Percentiles rank a stretch among this genome's conserved stretches.
Conservation (phyloP, 2,888 invertebrate genomes). For the Petrolisthes manimaculis region DNA sequence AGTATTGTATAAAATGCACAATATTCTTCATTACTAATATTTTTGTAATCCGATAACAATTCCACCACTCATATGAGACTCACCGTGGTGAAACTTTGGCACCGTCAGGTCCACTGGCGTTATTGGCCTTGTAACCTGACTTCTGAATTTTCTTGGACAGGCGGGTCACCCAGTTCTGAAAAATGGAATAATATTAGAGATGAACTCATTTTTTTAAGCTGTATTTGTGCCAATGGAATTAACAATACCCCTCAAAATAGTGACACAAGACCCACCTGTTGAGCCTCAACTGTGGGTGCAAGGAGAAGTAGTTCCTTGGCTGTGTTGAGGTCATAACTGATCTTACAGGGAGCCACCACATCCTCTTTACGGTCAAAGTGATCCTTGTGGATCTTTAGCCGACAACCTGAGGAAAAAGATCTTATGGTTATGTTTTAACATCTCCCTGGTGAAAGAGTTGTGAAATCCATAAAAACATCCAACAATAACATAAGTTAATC, state of each 20-base stretch:
- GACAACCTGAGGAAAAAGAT: conserved; percentile 79
- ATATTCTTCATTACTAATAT: too few relatives aligned
- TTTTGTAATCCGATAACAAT: too few relatives aligned
- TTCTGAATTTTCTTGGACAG: conserved; percentile 93
- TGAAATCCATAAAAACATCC: neutral
- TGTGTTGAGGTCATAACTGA: conserved; percentile 92
- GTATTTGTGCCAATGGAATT: neutral
- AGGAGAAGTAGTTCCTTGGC: conserved; percentile 94
- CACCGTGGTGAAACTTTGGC: conserved; percentile 84
- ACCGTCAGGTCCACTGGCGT: conserved; percentile 75
- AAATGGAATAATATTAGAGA: neutral
- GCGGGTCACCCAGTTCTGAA: conserved; percentile 83
- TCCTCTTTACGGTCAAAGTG: conserved; percentile 90
- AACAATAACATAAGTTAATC: neutral
- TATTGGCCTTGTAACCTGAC: conserved; percentile 89
- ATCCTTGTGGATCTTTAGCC: conserved; percentile 97
- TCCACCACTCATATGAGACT: conserved; percentile 66
- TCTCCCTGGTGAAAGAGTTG: neutral
- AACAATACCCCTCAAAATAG: neutral
- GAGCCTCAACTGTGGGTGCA: conserved; percentile 87
- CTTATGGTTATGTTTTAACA: too few relatives aligned
- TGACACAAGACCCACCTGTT: conserved; percentile 75
- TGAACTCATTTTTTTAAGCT: neutral
- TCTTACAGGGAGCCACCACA: conserved; percentile 93
- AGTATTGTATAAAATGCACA: too few relatives aligned